Conservation (phyloP, 2,888 invertebrate species). For the Mesorhabditis belari region DNA sequence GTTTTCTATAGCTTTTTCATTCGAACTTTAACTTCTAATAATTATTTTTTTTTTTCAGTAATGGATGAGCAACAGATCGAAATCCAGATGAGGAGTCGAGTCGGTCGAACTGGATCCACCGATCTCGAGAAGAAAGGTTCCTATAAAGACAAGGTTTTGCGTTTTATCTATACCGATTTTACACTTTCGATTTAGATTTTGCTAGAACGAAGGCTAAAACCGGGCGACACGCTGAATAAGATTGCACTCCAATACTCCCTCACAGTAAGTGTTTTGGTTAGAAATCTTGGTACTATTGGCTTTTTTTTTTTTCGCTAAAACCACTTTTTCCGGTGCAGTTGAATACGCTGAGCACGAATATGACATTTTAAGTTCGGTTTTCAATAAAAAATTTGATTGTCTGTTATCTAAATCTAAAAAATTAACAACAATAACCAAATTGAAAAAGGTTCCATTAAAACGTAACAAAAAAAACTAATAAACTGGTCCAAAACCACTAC, state of each 20-base stretch:
- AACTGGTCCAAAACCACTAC: too few species aligned
- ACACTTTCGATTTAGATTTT: slow-evolving; percentile 15
- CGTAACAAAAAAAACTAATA: not conserved
- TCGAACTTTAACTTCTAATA: not conserved
- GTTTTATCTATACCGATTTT: too few species aligned
- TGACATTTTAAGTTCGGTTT: too few species aligned
- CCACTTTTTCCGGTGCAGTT: too few species aligned
- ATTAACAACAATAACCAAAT: too few species aligned
- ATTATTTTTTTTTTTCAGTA: not conserved
- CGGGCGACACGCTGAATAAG: slow-evolving; percentile 46
- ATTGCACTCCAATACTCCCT: slow-evolving; percentile 47
- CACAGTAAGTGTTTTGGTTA: slow-evolving; percentile 26
- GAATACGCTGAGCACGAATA: too few species aligned
- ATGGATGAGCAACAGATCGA: not conserved
- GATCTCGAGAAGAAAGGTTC: not conserved
- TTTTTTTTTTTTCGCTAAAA: too few species aligned
- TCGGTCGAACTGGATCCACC: not conserved
- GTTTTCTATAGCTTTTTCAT: not conserved
- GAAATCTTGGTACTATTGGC: too few species aligned
- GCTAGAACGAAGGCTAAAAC: slow-evolving; percentile 41
- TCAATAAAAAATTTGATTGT: too few species aligned
- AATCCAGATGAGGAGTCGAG: not conserved
- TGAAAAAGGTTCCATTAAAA: not conserved
- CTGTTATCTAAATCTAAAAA: too few species aligned
- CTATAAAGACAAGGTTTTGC: not conserved